Base-by-base conservation (phyloP, 2,113 vertebrate genomes). In the Lutjanus erythropterus region DNA sequence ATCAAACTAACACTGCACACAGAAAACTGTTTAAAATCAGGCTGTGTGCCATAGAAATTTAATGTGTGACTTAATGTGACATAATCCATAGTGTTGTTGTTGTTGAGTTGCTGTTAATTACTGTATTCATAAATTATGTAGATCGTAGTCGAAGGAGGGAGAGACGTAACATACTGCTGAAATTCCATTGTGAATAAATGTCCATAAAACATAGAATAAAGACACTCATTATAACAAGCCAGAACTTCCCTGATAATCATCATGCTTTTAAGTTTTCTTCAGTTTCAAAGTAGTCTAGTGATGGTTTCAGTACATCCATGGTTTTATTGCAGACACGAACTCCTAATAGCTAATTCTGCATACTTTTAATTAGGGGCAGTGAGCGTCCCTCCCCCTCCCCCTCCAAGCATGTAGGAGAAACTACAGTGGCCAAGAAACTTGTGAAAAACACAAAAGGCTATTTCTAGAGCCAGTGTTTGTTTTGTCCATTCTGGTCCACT, bases 21-120 rank as follows among this genome's bases (percentile, higher is more conserved):
- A 35, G 18, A n/a, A n/a, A 61, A 67, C 35, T 50, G n/a, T 21
- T 37, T 47, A 6, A 31, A 23, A 65, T 47, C 0, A 21, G 27
- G 23, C 23, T 11, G 7, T 50, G 7, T 29, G 60, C 25, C 46
- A 52, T 59, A 41, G 23, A 52, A 42, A 47, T 10, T 56, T 3
- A 46, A 73, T 35, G 35, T 59, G 7, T 59, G 29, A 59, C 29
- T 35, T 56, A n/a, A 39, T 53, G 3, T 60, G 21, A 52, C 65
- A 33, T 2, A 56, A 58, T 50, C 47, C 55, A 56, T 1, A 12
- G n/a, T n/a, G n/a, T n/a, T n/a, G n/a, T n/a, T n/a, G n/a, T n/a
- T n/a, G n/a, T n/a, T n/a, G n/a, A n/a, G n/a, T n/a, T n/a, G n/a
- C n/a, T n/a, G n/a, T n/a, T n/a, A n/a, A n/a, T n/a, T n/a, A n/a